Conservation (phyloP, 1,140 invertebrate species). For the Potamilus streckersoni region DNA sequence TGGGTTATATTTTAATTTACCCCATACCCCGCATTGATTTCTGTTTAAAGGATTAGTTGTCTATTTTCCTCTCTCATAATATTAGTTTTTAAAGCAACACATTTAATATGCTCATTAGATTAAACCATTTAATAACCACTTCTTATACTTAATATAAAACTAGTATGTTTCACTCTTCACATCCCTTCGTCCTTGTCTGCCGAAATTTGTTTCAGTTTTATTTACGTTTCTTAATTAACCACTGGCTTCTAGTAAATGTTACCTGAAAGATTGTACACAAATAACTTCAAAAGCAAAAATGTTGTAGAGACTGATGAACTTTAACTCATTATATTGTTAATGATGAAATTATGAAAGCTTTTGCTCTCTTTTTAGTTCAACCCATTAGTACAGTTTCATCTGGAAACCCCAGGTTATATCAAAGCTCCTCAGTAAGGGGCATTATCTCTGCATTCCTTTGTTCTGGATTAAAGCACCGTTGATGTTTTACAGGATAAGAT, state of each 20-base stretch:
- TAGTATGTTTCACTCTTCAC: too few relatives aligned
- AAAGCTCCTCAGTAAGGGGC: constrained; percentile 8
- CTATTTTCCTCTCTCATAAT: too few relatives aligned
- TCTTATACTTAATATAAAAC: too few relatives aligned
- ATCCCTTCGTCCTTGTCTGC: background rate
- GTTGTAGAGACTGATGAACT: background rate
- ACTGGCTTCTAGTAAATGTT: background rate
- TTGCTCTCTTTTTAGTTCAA: background rate
- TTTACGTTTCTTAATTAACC: background rate
- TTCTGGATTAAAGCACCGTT: constrained; percentile 26
- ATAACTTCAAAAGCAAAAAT: background rate
- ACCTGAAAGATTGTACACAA: background rate
- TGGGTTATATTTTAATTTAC: too few relatives aligned
- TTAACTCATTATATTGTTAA: background rate
- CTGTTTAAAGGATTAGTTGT: too few relatives aligned
- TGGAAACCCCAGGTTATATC: constrained; percentile 13
- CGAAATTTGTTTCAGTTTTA: background rate
- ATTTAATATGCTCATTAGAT: too few relatives aligned
- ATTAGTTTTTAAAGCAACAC: too few relatives aligned
- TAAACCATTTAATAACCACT: too few relatives aligned
- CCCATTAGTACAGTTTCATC: constrained; percentile 9
- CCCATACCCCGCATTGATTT: too few relatives aligned
- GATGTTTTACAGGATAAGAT: constrained; percentile 24
- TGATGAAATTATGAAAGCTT: too few relatives aligned
- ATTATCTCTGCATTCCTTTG: constrained; percentile 30